phyloP scores from a whole-genome alignment of 2,797 vertebrate genomes.

The Liparis tanakae region DNA sequence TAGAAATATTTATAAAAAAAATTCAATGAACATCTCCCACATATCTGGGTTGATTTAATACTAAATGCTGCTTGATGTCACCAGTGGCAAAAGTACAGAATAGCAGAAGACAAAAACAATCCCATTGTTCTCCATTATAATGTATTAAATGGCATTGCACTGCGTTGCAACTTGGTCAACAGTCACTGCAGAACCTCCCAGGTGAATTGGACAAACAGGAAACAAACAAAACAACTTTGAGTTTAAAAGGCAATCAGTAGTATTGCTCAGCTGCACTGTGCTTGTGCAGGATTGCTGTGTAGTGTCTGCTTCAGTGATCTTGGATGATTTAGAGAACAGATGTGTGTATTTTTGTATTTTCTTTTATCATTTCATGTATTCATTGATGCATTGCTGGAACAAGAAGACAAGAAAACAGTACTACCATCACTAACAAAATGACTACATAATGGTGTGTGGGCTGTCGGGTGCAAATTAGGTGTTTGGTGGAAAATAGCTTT shows the following conservation, averaged over 20 bases:
- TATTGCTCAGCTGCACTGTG: not conserved
- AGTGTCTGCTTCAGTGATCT: slow-evolving; percentile 8
- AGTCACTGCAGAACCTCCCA: not conserved
- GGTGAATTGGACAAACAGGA: slow-evolving; percentile 2
- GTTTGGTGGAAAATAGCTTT: slow-evolving; percentile 29
- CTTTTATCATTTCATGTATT: not conserved
- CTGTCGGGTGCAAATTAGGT: slow-evolving; percentile 30
- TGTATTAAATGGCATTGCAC: not conserved
- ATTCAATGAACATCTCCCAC: not conserved
- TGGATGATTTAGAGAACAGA: slow-evolving; percentile 1
- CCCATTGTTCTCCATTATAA: not conserved
- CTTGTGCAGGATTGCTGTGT: slow-evolving; percentile 8
- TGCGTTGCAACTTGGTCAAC: not conserved
- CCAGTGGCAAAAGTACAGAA: not conserved
- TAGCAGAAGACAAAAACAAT: slow-evolving; percentile 1
- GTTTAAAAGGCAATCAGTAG: slow-evolving; percentile 5
- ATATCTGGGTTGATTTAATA: not conserved
- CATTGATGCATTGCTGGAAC: slow-evolving; percentile 14
- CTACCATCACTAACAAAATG: slow-evolving; percentile 5
- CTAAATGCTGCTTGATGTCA: not conserved
- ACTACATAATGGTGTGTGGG: slow-evolving; percentile 8
- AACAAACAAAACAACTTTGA: not conserved
- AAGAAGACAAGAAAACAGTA: slow-evolving; percentile 25
- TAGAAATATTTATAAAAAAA: slow-evolving; percentile 1
- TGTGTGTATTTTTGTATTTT: not conserved